Base-by-base conservation (phyloP, 2,888 invertebrate genomes). In the Chelonus formosanus region DNA sequence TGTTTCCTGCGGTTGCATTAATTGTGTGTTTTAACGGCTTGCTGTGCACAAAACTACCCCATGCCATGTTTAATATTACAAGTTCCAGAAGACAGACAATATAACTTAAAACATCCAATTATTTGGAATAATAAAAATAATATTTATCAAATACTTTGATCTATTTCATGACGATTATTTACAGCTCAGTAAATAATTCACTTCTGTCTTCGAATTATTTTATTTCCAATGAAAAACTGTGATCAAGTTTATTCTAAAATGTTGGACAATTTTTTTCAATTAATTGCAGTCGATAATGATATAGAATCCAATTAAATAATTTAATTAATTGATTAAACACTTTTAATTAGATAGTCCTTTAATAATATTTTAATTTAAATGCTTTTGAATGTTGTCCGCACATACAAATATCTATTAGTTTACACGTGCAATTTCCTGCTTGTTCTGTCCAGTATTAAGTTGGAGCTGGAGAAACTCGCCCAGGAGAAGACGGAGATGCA, bases 401-500 rank as follows among this genome's bases (percentile, higher is more conserved):
- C 77, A 77, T 76, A 80, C 77, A 76, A 78, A 79, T 76, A 69
- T 75, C 80, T 40, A 20, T 75, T 78, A 77, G 77, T 79, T 81
- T 78, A 80, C 78, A 80, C 78, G 72, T 79, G 77, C 76, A 69
- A 77, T 80, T 81, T 78, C 78, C 78, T 79, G 76, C 76, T 82
- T 79, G 75, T 78, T 81, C 76, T 83, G 80, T 87, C 70, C 87
- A 93, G 92, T 85, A 87, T 92, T 82, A 93, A 93, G 86, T 87
- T 92, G 88, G 94, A 94, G 87, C 90, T 92, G 85, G 94, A 94
- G 85, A 94, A 94, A 87, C 86, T 94, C 82, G 91, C 91, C 75
- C 90, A 91, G 82, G 94, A 94, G 86, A 94, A 94, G 87, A 93
- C 93, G 72, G 93, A 93, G 86, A 92, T 94, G 91, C 93, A 94